Evolutionary conservation across 2,797 vertebrate genomes (phyloP).

Genomic region (Syngnathus rostellatus): DNA sequence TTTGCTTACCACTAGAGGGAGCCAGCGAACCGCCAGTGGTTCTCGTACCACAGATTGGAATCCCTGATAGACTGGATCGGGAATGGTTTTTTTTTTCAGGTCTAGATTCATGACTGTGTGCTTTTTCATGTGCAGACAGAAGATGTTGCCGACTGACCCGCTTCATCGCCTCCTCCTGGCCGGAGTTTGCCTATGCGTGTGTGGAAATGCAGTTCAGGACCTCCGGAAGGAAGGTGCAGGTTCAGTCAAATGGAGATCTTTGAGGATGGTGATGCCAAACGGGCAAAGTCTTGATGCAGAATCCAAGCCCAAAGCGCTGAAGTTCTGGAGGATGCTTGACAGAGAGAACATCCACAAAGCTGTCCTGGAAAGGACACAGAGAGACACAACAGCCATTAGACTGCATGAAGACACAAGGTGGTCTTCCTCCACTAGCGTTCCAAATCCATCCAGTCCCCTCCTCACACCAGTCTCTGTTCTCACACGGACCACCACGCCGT

Average conservation of each 20-base stretch:
- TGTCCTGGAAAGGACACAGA: conserved; percentile 14
- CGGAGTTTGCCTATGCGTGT: conserved; percentile 44
- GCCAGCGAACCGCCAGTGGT: background rate
- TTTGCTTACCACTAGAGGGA: background rate
- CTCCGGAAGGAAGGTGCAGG: conserved; percentile 30
- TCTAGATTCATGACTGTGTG: background rate
- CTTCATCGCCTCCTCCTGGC: conserved; percentile 54
- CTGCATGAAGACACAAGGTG: conserved; percentile 11
- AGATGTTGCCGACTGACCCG: conserved; percentile 48
- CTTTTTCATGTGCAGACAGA: conserved; percentile 23
- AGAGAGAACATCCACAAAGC: conserved; percentile 8
- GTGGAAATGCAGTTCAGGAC: conserved; percentile 41
- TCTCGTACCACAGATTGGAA: background rate
- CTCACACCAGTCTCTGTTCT: conserved; percentile 13
- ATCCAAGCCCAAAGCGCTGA: conserved; percentile 26
- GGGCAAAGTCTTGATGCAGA: conserved; percentile 34
- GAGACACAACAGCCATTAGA: background rate
- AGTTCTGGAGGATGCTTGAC: conserved; percentile 14
- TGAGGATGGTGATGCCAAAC: conserved; percentile 40
- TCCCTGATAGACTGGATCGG: too few relatives aligned
- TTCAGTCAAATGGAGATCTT: conserved; percentile 27
- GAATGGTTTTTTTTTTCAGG: too few relatives aligned
- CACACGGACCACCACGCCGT: conserved; percentile 22
- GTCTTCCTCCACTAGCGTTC: conserved; percentile 19
- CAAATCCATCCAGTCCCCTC: conserved; percentile 16